phyloP scores from a whole-genome alignment of 2,888 invertebrate species.

The Drosophila setosimentum region DNA sequence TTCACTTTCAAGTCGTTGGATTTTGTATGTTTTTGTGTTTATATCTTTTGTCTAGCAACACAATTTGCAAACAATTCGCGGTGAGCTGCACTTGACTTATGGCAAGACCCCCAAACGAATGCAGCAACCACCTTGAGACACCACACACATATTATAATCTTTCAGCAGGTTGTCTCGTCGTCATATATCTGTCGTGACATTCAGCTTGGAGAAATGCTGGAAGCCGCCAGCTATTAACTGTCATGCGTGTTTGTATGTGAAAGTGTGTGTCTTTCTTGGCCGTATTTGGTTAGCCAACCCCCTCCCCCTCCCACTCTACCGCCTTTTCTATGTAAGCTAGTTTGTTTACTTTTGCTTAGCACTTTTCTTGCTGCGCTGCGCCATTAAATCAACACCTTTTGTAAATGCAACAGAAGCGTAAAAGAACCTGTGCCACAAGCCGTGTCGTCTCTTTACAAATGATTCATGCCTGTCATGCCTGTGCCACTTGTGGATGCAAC shows the following conservation, averaged over 20 bases:
- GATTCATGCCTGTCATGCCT: background rate
- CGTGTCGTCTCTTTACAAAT: conserved; percentile 40
- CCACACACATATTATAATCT: conserved; percentile 43
- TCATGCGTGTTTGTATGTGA: background rate
- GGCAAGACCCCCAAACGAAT: conserved; percentile 50
- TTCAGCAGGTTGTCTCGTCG: conserved; percentile 48
- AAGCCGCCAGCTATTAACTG: conserved; percentile 39
- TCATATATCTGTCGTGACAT: conserved; percentile 40
- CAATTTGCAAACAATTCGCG: conserved; percentile 39
- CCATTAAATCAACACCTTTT: conserved; percentile 61
- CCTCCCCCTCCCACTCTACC: no score
- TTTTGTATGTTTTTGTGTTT: conserved; percentile 25
- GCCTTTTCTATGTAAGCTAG: conserved; percentile 21
- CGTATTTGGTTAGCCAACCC: conserved; percentile 2
- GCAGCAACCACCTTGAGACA: conserved; percentile 48
- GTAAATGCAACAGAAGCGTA: conserved; percentile 40
- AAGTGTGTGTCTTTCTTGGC: conserved; percentile 1
- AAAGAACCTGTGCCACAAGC: conserved; percentile 51
- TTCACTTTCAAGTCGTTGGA: conserved; percentile 63
- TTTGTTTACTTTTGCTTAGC: conserved; percentile 60
- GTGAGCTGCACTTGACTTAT: conserved; percentile 66
- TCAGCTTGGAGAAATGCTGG: conserved; percentile 35
- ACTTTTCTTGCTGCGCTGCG: conserved; percentile 29
- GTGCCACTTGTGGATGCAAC: conserved; percentile 34
- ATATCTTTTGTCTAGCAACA: conserved; percentile 50